Conservation (phyloP, 2,888 invertebrate genomes). For the Caenorhabditis sp. region DNA sequence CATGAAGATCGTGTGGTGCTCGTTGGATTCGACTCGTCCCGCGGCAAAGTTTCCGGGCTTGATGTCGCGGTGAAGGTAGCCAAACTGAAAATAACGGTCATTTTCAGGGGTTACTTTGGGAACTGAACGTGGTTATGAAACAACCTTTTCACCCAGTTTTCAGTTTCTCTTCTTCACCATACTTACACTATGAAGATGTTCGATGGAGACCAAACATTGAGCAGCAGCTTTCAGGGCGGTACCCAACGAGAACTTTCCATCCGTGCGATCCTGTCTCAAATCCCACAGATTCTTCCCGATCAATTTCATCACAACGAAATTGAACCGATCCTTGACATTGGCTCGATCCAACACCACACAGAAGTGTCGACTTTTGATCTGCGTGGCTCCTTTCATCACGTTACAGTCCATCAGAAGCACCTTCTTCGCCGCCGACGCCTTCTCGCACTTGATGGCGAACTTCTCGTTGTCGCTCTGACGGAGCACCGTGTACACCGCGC, state of each 20-base stretch:
- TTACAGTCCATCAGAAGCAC: constrained; percentile 77
- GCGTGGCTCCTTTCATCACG: constrained; percentile 73
- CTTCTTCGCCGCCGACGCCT: constrained; percentile 67
- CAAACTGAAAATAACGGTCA: constrained; percentile 61
- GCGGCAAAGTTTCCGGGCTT: constrained; percentile 78
- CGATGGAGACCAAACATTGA: constrained; percentile 71
- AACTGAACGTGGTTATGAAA: too few species aligned
- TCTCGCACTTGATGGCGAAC: constrained; percentile 78
- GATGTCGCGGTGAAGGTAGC: constrained; percentile 78
- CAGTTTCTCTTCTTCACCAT: not conserved
- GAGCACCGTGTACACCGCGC: constrained; percentile 76
- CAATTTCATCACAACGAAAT: constrained; percentile 78
- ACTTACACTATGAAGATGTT: constrained; percentile 72
- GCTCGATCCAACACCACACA: constrained; percentile 75
- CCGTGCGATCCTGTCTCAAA: constrained; percentile 69
- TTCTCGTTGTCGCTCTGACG: constrained; percentile 64
- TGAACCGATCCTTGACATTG: constrained; percentile 72
- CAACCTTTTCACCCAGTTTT: too few species aligned
- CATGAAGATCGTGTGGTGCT: constrained; percentile 76
- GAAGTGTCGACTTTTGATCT: constrained; percentile 75
- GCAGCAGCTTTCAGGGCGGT: constrained; percentile 71
- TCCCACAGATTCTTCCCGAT: constrained; percentile 79
- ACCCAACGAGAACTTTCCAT: constrained; percentile 62
- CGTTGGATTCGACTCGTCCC: constrained; percentile 69
- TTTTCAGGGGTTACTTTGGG: too few species aligned